Percentiles rank a stretch among this genome's conserved stretches.
phyloP scores from a whole-genome alignment of 2,888 invertebrate genomes.

The Incurvaria masculella region DNA sequence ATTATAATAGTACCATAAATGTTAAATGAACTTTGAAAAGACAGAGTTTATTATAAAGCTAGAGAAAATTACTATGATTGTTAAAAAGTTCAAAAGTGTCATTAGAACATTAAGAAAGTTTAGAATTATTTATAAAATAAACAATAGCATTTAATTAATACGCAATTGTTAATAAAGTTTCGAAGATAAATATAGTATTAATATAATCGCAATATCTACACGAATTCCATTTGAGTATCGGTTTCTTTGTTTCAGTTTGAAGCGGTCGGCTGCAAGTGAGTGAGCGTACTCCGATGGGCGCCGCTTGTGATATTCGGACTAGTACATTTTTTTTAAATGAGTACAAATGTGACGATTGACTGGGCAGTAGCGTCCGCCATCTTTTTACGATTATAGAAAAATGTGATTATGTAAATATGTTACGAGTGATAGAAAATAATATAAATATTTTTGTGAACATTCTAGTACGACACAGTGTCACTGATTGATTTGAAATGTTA shows the following conservation, averaged over 20 bases:
- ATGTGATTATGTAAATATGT: constrained; percentile 32
- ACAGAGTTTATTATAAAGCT: too few species aligned
- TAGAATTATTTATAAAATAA: too few species aligned
- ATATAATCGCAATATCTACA: too few species aligned
- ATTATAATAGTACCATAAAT: too few species aligned
- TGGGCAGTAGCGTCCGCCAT: constrained; percentile 27
- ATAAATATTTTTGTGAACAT: constrained; percentile 39
- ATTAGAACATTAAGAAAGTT: too few species aligned
- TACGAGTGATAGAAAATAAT: constrained; percentile 22
- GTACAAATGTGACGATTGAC: constrained; percentile 42
- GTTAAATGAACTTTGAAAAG: too few species aligned
- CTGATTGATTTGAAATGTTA: background rate
- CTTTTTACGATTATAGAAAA: constrained; percentile 24
- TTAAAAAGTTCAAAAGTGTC: too few species aligned
- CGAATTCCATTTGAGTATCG: too few species aligned
- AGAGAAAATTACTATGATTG: too few species aligned
- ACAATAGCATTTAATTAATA: too few species aligned
- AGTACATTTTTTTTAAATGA: constrained; percentile 53
- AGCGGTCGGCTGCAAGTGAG: constrained; percentile 41
- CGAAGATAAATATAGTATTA: too few species aligned
- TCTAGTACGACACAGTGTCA: constrained; percentile 17
- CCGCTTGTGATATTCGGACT: constrained; percentile 47
- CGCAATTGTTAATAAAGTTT: too few species aligned
- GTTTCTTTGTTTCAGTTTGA: constrained; percentile 37
- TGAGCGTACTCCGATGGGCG: constrained; percentile 20